Evolutionary conservation across 1,140 invertebrate genomes (phyloP).

Genomic region (Heliothis virescens): DNA sequence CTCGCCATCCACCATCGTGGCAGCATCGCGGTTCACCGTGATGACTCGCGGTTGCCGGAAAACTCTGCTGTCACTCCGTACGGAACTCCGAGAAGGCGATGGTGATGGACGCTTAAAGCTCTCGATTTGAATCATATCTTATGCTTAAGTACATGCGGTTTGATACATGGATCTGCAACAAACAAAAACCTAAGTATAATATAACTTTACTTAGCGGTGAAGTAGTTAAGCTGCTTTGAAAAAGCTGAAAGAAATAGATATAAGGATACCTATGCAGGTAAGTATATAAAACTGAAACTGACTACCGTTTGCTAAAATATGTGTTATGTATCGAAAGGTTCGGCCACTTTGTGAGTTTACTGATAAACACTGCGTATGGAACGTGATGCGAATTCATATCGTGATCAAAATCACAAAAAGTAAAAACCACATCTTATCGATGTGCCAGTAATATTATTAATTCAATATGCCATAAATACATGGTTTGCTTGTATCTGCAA

Average conservation of each 20-base stretch:
- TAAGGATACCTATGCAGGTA: not conserved
- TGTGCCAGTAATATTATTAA: slow-evolving; percentile 14
- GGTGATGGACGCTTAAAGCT: slow-evolving; percentile 77
- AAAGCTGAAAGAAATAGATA: not conserved
- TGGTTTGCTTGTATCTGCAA: slow-evolving; percentile 14
- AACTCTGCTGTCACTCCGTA: slow-evolving; percentile 76
- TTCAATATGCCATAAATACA: slow-evolving; percentile 25
- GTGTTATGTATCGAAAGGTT: slow-evolving; percentile 16
- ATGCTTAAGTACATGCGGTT: not conserved
- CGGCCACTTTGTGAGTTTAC: slow-evolving; percentile 4
- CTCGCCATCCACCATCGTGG: slow-evolving; percentile 84
- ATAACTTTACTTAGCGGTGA: too few species aligned
- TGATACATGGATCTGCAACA: slow-evolving; percentile 49
- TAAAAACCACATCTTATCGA: slow-evolving; percentile 8
- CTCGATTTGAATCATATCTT: slow-evolving; percentile 79
- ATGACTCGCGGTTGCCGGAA: slow-evolving; percentile 82
- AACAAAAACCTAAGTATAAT: not conserved
- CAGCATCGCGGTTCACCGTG: slow-evolving; percentile 83
- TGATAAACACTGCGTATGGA: slow-evolving; percentile 42
- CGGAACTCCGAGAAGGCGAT: slow-evolving; percentile 79
- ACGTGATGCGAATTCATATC: slow-evolving; percentile 45
- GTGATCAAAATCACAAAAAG: slow-evolving; percentile 17
- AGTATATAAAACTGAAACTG: slow-evolving; percentile 1
- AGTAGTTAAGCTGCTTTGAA: too few species aligned
- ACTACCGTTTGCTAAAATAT: slow-evolving; percentile 18